Conservation (phyloP, 2,797 vertebrate genomes). For the Emys orbicularis region DNA sequence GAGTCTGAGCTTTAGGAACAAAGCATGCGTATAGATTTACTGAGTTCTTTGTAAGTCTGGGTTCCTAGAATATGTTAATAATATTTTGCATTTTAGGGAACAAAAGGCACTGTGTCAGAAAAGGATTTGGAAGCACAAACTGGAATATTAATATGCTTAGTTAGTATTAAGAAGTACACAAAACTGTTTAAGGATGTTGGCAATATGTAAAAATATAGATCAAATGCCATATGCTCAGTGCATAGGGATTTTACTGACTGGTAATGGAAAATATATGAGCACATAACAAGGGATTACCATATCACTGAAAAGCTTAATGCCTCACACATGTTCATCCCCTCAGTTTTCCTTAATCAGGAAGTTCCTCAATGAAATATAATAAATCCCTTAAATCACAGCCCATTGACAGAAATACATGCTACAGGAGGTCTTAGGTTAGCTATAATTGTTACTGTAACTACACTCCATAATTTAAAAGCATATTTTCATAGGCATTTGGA, state of each 20-base stretch:
- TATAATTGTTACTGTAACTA: not conserved
- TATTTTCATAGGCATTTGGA: not conserved
- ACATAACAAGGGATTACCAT: constrained; percentile 65
- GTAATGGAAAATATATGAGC: constrained; percentile 43
- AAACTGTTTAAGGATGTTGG: constrained; percentile 42
- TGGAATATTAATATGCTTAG: constrained; percentile 50
- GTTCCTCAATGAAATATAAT: constrained; percentile 61
- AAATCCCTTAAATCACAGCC: constrained; percentile 63
- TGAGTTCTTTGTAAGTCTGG: not conserved
- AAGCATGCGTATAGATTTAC: not conserved
- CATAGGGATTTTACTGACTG: constrained; percentile 52
- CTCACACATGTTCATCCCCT: constrained; percentile 36
- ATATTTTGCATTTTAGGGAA: constrained; percentile 18
- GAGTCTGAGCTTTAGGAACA: not conserved
- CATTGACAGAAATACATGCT: not conserved
- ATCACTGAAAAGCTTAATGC: constrained; percentile 53
- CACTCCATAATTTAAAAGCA: not conserved
- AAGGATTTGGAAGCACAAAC: constrained; percentile 46
- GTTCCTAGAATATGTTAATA: not conserved
- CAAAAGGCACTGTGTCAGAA: constrained; percentile 31
- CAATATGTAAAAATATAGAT: not conserved
- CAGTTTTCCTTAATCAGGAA: constrained; percentile 55
- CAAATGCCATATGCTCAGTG: constrained; percentile 58
- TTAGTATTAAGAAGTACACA: constrained; percentile 22
- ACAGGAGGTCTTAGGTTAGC: not conserved